Conservation (phyloP, 2,888 invertebrate genomes). For the Tetragonisca angustula region DNA sequence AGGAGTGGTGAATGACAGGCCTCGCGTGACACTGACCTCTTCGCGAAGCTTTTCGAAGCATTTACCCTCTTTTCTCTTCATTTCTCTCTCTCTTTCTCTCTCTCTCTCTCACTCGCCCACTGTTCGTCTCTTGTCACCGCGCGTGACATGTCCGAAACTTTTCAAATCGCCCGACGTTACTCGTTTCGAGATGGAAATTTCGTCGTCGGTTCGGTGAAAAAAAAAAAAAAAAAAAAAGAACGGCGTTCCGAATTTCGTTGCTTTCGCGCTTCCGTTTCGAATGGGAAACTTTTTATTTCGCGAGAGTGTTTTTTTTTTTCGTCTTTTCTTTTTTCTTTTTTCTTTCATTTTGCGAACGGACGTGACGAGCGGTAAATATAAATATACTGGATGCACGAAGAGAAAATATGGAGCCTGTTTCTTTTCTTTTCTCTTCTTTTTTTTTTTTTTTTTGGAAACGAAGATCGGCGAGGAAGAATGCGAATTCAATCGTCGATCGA, state of each 20-base stretch:
- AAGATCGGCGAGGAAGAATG: not conserved
- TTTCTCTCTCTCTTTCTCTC: too few relatives aligned
- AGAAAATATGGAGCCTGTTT: not conserved
- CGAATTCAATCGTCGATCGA: not conserved
- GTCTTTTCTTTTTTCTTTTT: too few relatives aligned
- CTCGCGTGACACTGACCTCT: conserved; percentile 21
- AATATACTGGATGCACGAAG: not conserved
- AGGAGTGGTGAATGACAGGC: conserved; percentile 37
- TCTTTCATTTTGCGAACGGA: not conserved
- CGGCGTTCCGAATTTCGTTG: not conserved
- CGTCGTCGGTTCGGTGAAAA: not conserved
- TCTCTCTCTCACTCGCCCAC: not conserved
- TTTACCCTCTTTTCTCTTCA: conserved; percentile 35
- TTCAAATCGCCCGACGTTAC: conserved; percentile 43
- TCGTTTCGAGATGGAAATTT: conserved; percentile 35
- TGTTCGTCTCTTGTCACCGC: conserved; percentile 50
- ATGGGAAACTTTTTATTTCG: not conserved
- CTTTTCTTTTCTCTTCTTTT: too few relatives aligned
- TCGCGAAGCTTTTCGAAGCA: conserved; percentile 26
- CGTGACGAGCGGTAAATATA: not conserved
- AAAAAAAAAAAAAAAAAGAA: not conserved
- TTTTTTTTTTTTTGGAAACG: not conserved
- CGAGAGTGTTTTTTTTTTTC: too few relatives aligned
- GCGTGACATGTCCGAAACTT: conserved; percentile 28
- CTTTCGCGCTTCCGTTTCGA: too few relatives aligned